Evolutionary conservation across 2,113 vertebrate genomes (phyloP), one percentile per base, ranked within the genome.

Genomic region (Stigmatopora nigra): DNA sequence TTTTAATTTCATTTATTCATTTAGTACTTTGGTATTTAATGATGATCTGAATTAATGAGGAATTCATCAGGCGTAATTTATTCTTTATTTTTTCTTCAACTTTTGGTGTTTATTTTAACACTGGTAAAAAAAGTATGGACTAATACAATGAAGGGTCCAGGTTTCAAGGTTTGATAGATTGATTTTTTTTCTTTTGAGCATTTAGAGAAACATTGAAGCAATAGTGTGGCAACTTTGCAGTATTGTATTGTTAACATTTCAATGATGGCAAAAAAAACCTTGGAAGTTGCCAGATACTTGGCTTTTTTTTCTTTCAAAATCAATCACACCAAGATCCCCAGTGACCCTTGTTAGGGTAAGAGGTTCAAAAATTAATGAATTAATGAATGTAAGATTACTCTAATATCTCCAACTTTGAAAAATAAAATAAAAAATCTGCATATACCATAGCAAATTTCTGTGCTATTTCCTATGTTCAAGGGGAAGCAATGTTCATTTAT

Each of bases 21-120:
- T 47, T 64, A 47, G 14, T 12, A 46, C 7, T 56, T 59, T 69
- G 44, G 14, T 64, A 16, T 57, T 52, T n/a, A 57, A 48, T 6
- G 44, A 14, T 63, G 4, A 9, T 1, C 6, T 47, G 38, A 49
- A 69, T 49, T 20, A 44, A 51, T 53, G 14, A 63, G 20, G 16
- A 59, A 55, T 62, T 22, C 7, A 19, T 52, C 19, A 31, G 36
- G 41, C 1, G n/a, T 61, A 9, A 71, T 52, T 61, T 13, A 51
- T 20, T 35, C 53, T 47, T 46, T 65, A 64, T 35, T 60, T 60
- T 41, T 12, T 8, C 56, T 10, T 41, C 15, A 6, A 25, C 13
- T 57, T 51, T 13, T 13, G 25, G 19, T 65, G 57, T 17, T 19
- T 44, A 15, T 17, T 51, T 7, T 4, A 5, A 19, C 7, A n/a